Percentiles rank a stretch among this genome's conserved stretches.
phyloP scores from a whole-genome alignment of 1,140 invertebrate genomes.

The Trinorchestia longiramus region DNA sequence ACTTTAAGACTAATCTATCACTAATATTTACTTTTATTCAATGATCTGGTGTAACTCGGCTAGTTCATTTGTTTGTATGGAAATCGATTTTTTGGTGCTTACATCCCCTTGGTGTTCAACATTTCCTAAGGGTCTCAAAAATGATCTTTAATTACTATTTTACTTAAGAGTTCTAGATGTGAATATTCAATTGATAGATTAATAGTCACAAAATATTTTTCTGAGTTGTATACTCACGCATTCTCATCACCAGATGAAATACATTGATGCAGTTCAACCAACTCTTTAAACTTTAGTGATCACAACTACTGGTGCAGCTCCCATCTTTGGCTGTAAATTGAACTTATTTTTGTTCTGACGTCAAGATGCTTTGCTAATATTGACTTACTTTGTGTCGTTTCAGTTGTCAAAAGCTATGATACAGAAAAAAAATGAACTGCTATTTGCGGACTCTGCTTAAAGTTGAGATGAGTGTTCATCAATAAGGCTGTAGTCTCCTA shows the following conservation, averaged over 20 bases:
- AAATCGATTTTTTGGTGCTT: slow-evolving; percentile 25
- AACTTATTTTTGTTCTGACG: background rate
- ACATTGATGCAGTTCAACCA: background rate
- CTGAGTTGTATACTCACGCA: background rate
- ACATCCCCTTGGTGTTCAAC: background rate
- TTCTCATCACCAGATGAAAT: background rate
- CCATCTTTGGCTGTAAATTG: background rate
- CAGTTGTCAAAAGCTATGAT: background rate
- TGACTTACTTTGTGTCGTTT: background rate
- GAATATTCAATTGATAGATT: background rate
- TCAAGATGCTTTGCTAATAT: background rate
- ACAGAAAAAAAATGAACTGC: background rate
- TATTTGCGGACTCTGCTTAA: background rate
- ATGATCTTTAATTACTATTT: background rate
- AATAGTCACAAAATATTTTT: background rate
- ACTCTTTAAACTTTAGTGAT: background rate
- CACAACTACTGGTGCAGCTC: background rate
- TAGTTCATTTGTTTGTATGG: background rate
- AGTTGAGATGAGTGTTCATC: background rate
- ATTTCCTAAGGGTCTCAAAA: background rate
- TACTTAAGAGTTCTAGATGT: background rate
- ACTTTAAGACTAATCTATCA: slow-evolving; percentile 21
- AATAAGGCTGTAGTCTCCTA: background rate
- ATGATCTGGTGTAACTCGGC: slow-evolving; percentile 2
- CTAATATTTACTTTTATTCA: slow-evolving; percentile 19